A percentile compares a stretch with the other conserved stretches of the same genome.
These are phyloP conservation scores for Corvus moneduloides DNA, from an alignment of 2,113 vertebrate species.

Conservation along the genomic window DNA sequence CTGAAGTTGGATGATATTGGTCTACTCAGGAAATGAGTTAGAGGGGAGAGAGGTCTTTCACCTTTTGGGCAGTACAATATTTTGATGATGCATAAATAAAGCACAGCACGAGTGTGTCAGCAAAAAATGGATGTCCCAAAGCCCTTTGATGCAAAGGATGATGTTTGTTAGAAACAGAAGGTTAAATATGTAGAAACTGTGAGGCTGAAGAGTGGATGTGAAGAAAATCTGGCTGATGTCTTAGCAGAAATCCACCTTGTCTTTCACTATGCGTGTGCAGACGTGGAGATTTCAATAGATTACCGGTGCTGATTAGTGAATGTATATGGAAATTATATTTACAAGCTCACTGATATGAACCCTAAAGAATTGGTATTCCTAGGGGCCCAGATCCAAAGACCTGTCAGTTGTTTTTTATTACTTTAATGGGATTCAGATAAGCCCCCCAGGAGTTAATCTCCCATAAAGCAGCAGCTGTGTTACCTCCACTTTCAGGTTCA, in stretches of 20 bases:
- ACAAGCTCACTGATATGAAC: not conserved
- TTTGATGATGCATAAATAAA: slow-evolving; percentile 64
- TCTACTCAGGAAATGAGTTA: slow-evolving; percentile 44
- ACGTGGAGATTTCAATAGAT: not conserved
- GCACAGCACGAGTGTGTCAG: not conserved
- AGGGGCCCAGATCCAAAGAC: not conserved
- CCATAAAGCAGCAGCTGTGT: not conserved
- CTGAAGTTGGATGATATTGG: slow-evolving; percentile 52
- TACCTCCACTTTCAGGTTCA: not conserved
- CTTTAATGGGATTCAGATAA: not conserved
- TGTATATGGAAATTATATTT: not conserved
- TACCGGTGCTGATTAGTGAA: not conserved
- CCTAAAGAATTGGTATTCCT: not conserved
- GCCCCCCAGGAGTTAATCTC: not conserved
- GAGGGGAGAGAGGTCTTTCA: slow-evolving; percentile 28
- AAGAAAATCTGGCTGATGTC: not conserved
- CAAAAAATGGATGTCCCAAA: slow-evolving; percentile 28
- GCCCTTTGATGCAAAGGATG: slow-evolving; percentile 21
- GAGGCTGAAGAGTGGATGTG: not conserved
- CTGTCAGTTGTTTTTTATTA: not conserved
- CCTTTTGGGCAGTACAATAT: slow-evolving; percentile 39
- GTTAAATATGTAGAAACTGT: slow-evolving; percentile 27
- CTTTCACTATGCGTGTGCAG: not conserved
- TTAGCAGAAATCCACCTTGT: not conserved
- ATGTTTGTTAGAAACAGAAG: slow-evolving; percentile 41